Evolutionary conservation across 1,140 invertebrate genomes (phyloP), one percentile per base, ranked within the genome.

Genomic region (Caenorhabditis brenneri): DNA sequence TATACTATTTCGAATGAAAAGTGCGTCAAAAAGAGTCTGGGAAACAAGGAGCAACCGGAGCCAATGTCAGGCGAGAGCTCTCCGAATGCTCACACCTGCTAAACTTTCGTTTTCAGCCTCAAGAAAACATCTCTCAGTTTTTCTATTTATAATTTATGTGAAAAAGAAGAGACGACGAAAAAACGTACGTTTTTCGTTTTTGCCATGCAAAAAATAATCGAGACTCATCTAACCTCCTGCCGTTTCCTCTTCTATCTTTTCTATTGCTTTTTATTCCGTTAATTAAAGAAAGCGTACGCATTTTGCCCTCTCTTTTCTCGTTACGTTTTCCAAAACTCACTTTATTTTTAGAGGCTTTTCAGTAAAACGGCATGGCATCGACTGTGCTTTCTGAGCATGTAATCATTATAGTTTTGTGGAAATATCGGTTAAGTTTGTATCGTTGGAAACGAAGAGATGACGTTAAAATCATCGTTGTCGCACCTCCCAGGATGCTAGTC

Each of bases 321-420:
- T n/a, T n/a, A n/a, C n/a, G n/a, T n/a, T n/a, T 4, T n/a, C n/a
- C 9, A 19, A 65, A 22, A 33, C 33, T 42, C n/a, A 19, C n/a
- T 42, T 36, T 33, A 42, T 24, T 74, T 74, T 74, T n/a, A 74
- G 65, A 1, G 39, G 4, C 19, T 16, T 36, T 65, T 65, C 31
- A 65, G 27, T 31, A 29, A 29, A 36, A 24, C 19, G 53, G 22
- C 12, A 74, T 74, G 65, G 24, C 65, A 74, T 24, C 65, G 65
- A 29, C 33, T 33, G 65, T n/a, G n/a, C 22, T 24, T 74, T 42
- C 65, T 27, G 65, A 82, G 49, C 60, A 82, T 33, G 65, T 65
- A 2, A 79, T 83, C 10, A 79, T 83, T 4, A 79, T 83, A 22
- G 82, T 83, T 24, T 48, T 83, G 15, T 83, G 82, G 82, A 83